Conservation (phyloP, 2,113 vertebrate genomes). For the Tetraodon nigroviridis region DNA sequence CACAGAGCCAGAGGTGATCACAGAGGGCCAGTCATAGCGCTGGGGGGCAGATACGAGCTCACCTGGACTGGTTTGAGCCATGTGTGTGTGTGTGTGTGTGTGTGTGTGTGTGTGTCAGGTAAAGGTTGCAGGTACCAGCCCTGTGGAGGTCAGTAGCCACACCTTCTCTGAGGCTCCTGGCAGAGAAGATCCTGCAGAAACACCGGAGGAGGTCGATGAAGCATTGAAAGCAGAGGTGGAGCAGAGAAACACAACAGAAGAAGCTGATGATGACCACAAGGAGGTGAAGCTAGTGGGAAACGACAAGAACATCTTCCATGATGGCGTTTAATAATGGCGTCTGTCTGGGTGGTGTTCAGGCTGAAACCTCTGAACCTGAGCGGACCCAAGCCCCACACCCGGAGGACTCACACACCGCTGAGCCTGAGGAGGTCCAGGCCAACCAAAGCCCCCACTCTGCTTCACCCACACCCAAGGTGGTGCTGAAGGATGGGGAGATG, state of each 20-base stretch:
- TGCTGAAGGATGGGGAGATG: background rate
- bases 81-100: background rate
- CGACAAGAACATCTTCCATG: too few relatives aligned
- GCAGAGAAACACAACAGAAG: slow-evolving; percentile 10
- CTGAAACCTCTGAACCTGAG: slow-evolving; percentile 15
- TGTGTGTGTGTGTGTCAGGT: background rate
- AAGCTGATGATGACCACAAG: slow-evolving; percentile 28
- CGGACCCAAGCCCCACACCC: background rate
- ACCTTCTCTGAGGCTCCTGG: background rate
- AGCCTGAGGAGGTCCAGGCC: slow-evolving; percentile 13
- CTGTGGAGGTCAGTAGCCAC: slow-evolving; percentile 3
- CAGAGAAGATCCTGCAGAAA: slow-evolving; percentile 24
- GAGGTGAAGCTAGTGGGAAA: slow-evolving; percentile 18
- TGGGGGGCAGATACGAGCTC: background rate
- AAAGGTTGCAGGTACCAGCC: slow-evolving; percentile 11
- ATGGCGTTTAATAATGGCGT: too few relatives aligned
- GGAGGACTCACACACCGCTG: slow-evolving; percentile 13
- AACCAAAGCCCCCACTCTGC: slow-evolving; percentile 4
- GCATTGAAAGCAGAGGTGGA: slow-evolving; percentile 19
- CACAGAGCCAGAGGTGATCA: slow-evolving; percentile 44
- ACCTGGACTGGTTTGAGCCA: background rate
- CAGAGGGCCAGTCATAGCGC: background rate
- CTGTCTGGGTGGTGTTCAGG: background rate
- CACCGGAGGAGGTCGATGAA: background rate
- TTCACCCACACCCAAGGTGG: slow-evolving; percentile 40